These are phyloP conservation scores for Phrynocephalus versicolor DNA, from an alignment of 2,113 vertebrate genomes.

Conservation along the genomic window DNA sequence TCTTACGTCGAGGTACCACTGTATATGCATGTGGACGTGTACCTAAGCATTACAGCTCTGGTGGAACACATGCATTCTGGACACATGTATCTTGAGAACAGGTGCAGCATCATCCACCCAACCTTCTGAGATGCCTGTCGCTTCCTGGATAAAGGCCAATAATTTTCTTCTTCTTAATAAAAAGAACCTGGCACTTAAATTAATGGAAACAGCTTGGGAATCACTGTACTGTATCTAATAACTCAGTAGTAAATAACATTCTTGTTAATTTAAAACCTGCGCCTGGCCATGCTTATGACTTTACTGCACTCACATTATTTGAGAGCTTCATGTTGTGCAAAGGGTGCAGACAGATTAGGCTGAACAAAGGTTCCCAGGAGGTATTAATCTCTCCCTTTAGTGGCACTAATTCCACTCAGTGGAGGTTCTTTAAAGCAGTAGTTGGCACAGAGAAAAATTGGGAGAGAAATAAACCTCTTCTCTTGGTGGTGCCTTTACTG, in stretches of 20 bases:
- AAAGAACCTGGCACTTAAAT: not conserved
- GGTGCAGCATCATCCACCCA: not conserved
- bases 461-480: constrained; percentile 60
- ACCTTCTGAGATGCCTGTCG: too few relatives aligned
- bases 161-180: not conserved
- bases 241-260: constrained; percentile 54
- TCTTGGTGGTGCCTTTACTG: constrained; percentile 51
- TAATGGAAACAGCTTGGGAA: constrained; percentile 16
- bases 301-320: constrained; percentile 55
- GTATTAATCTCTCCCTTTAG: constrained; percentile 63
- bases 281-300: constrained; percentile 42
- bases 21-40: too few relatives aligned
- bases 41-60: too few relatives aligned
- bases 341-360: constrained; percentile 50
- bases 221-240: constrained; percentile 7
- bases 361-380: constrained; percentile 55
- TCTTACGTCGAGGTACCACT: too few relatives aligned
- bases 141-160: constrained; percentile 9
- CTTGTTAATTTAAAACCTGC: constrained; percentile 62
- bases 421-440: constrained; percentile 51
- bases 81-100: not conserved
- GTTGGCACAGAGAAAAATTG: constrained; percentile 50
- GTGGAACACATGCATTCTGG: too few relatives aligned
- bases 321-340: constrained; percentile 34
- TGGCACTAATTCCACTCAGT: constrained; percentile 59